Conservation (phyloP, 2,888 invertebrate genomes). For the Diaprepes abbreviatus region DNA sequence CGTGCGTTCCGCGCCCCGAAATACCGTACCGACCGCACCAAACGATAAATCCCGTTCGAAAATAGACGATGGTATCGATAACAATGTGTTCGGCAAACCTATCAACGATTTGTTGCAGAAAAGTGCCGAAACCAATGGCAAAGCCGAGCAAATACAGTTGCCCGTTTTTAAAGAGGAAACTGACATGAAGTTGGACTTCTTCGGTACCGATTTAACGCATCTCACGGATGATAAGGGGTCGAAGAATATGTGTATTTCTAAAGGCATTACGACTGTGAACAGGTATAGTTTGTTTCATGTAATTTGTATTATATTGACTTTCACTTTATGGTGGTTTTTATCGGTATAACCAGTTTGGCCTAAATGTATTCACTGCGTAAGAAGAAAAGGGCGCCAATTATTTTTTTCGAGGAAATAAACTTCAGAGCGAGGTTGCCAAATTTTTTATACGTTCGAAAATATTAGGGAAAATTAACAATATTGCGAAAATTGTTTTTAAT, state of each 20-base stretch:
- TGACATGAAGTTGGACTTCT: conserved; percentile 94
- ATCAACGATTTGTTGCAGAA: conserved; percentile 65
- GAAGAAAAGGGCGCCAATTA: too few relatives aligned
- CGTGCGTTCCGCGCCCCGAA: conserved; percentile 66
- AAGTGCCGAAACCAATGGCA: conserved; percentile 50
- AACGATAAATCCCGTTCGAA: conserved; percentile 74
- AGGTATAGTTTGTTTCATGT: conserved; percentile 34
- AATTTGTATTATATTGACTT: too few relatives aligned
- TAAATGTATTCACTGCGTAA: too few relatives aligned
- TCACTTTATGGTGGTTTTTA: too few relatives aligned
- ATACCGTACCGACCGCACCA: neutral
- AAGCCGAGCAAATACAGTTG: conserved; percentile 70
- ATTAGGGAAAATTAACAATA: too few relatives aligned
- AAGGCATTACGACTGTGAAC: conserved; percentile 72
- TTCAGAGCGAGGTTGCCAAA: too few relatives aligned
- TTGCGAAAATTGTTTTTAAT: too few relatives aligned
- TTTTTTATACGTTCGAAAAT: too few relatives aligned
- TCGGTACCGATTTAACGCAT: conserved; percentile 85
- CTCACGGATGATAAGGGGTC: conserved; percentile 79
- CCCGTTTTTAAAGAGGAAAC: conserved; percentile 86
- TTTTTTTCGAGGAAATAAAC: too few relatives aligned
- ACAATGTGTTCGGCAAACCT: conserved; percentile 68
- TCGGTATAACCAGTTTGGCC: too few relatives aligned
- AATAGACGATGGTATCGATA: conserved; percentile 70
- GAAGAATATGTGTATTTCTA: conserved; percentile 70